Evolutionary conservation across 1,140 invertebrate genomes (phyloP), one percentile per base, ranked within the genome.

Genomic region (Lepidurus arcticus): DNA sequence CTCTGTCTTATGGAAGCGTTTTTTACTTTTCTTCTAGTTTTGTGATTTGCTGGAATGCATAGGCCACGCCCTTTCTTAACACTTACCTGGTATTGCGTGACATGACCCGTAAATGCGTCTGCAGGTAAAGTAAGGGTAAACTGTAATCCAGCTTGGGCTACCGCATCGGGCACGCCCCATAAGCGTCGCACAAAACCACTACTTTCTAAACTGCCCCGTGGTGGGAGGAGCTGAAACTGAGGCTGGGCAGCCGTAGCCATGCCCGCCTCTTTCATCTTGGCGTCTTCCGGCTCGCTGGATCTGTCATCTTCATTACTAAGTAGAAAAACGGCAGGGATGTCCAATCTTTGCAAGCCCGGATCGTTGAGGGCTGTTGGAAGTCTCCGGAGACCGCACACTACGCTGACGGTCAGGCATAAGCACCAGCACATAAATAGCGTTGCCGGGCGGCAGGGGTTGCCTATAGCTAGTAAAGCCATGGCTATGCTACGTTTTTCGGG

Each of bases 101-200:
- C 82, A 78, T 81, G 81, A 7, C 86, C 86, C 42, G 81, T 80
- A 81, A 88, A 86, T 2, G 86, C 83, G 75, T 88, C 84, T 42
- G 83, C 83, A 7, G 86, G 86, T 43, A 88, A 84, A 75, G 83
- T 84, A 34, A 87, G 81, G 74, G 83, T 85, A 78, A 88, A 87
- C 45, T 87, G 81, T 77, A 86, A 85, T 7, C 87, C 88, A 7
- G 84, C 84, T 2, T 82, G 81, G 6, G 86, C 85, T 13, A 84
- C 82, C 16, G 83, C 81, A 77, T 88, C 84, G 9, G 85, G 82
- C 13, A 86, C 81, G 53, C 85, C 85, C 84, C 84, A 84, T 1
- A 84, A 78, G 78, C 82, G 83, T 73, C 86, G 83, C 76, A 84
- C 80, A 45, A 76, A 76, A 44, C 34, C 13, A 11, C 21, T 26